Conservation (phyloP, 2,797 vertebrate genomes). For the Columba guinea region DNA sequence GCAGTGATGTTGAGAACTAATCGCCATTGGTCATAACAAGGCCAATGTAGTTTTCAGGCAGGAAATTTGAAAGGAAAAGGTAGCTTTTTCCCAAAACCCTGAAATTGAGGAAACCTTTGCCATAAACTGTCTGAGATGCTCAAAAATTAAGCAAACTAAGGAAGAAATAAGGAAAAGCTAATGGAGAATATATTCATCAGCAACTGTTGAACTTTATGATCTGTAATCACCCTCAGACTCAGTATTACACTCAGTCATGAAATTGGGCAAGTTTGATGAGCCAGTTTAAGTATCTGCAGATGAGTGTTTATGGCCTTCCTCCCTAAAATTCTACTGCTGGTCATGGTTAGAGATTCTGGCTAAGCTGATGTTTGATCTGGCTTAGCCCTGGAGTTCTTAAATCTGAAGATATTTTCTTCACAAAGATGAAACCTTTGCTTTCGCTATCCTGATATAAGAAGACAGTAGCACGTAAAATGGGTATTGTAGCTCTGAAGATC, state of each 20-base stretch:
- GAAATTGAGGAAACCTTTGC: background rate
- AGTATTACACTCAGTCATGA: background rate
- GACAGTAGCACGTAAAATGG: rapidly evolving
- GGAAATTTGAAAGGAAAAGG: background rate
- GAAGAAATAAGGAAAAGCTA: background rate
- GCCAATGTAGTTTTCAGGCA: background rate
- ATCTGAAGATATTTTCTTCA: background rate
- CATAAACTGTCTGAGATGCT: background rate
- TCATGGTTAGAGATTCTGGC: background rate
- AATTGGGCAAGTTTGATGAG: background rate
- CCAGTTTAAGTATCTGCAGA: background rate
- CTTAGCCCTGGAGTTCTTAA: background rate
- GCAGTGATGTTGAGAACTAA: background rate
- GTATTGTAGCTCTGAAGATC: background rate
- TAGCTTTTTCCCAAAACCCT: background rate
- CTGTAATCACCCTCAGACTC: background rate
- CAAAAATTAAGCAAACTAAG: background rate
- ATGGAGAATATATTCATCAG: background rate
- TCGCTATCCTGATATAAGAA: background rate
- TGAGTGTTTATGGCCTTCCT: background rate
- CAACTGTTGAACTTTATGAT: background rate
- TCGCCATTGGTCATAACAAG: background rate
- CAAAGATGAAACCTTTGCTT: background rate
- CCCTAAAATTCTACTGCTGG: background rate
- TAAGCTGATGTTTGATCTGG: background rate